Evolutionary conservation across 2,888 invertebrate species (phyloP).

Genomic region (Sphaerophoria taeniata): DNA sequence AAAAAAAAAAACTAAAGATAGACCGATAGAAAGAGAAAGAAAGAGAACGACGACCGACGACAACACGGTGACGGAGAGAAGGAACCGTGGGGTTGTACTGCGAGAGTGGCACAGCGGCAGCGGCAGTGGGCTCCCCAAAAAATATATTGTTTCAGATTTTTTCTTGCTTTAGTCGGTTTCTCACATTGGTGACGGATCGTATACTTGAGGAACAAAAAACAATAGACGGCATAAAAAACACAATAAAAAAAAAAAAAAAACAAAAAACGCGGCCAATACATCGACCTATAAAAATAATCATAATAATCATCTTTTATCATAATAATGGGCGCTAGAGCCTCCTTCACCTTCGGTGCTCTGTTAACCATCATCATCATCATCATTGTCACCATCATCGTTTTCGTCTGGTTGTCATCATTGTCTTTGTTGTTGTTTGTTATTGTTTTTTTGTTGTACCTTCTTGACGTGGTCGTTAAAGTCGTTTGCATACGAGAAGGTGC

Average conservation of each 20-base stretch:
- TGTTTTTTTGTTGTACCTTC: conserved; percentile 23
- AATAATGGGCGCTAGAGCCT: conserved; percentile 63
- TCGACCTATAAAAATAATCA: conserved; percentile 73
- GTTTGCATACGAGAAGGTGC: conserved; percentile 47
- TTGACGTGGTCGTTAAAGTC: conserved; percentile 24
- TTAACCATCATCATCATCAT: conserved; percentile 45
- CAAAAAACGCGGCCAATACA: conserved; percentile 69
- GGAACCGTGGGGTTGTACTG: conserved; percentile 31
- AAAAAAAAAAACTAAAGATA: conserved; percentile 62
- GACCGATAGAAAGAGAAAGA: conserved; percentile 63
- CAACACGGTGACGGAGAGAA: conserved; percentile 31
- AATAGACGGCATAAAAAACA: no score
- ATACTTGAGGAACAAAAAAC: conserved; percentile 46
- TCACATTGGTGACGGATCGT: conserved; percentile 84
- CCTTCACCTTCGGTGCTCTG: conserved; percentile 58
- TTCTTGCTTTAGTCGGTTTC: conserved; percentile 84
- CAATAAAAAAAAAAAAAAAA: not conserved
- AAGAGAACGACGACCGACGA: conserved; percentile 53
- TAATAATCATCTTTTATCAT: conserved; percentile 44
- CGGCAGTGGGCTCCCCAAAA: conserved; percentile 78
- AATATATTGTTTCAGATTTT: conserved; percentile 84
- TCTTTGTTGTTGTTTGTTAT: conserved; percentile 44
- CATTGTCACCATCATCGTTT: conserved; percentile 29
- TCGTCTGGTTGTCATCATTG: conserved; percentile 21
- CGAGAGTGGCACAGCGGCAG: conserved; percentile 22